Base-by-base conservation (phyloP, 2,888 invertebrate genomes). In the Leptothorax acervorum region DNA sequence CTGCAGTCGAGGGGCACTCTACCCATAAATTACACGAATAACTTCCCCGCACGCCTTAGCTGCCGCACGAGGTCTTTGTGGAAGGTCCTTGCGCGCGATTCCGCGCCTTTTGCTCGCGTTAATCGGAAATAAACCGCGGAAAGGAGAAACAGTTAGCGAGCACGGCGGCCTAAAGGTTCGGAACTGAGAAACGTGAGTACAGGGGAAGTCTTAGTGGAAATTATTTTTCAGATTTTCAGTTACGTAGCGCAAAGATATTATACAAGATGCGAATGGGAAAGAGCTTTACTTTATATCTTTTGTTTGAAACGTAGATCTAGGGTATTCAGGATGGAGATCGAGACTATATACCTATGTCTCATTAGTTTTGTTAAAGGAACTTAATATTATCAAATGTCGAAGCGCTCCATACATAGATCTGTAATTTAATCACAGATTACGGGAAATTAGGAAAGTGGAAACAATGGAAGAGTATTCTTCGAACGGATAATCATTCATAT, bases 11-110 rank as follows among this genome's bases (percentile, higher is more conserved):
- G 62, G 60, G 12, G 76, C 83, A 83, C 85, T 83, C 70, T 66
- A 88, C 79, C 71, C 82, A 81, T 89, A 83, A 83, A 88, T 88
- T 89, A 86, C 84, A 89, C 84, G 87, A 90, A 90, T 88, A 87
- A 90, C 81, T 66, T 66, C 83, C 23, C 79, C 57, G 74, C 60
- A n/a, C 35, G 63, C 53, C 51, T 66, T 65, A 60, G 55, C 63
- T n/a, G 28, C 39, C 23, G 57, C 76, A 31, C 12, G 15, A 45
- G 48, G 48, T 62, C 79, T 81, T 81, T 73, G 73, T 73, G 35
- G 18, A 60, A 60, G 71, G 15, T n/a, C 23, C 70, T 78, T 68
- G 68, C 68, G 28, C 18, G 66, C 66, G 66, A 63, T 63, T 48
- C 23, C 28, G 74, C 23, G 48, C 15, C 65, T n/a, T 31, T 63